Base-by-base conservation (phyloP, 2,797 vertebrate genomes). In the Amazona finschi region DNA sequence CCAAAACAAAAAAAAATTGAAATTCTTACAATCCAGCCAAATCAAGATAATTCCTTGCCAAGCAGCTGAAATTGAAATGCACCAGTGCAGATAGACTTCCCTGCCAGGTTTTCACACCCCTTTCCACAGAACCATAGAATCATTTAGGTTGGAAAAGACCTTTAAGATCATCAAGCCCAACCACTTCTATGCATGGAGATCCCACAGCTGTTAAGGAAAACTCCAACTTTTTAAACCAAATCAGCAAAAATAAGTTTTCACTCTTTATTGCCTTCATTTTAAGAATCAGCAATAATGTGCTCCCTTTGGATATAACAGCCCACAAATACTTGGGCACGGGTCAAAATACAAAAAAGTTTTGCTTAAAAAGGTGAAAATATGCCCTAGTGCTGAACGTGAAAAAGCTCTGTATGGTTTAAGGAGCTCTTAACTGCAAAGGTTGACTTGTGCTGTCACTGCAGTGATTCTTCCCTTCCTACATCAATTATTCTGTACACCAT, bases 41-140 rank as follows among this genome's bases (percentile, higher is more conserved):
- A 90, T 77, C 62, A 71, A 84, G 84, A 14, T 74, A 71, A 76
- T 30, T 72, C 91, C 85, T 89, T 77, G 52, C 75, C 86, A 94
- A 91, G 64, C 12, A 83, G 57, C 57, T 91, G 38, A 87, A 87
- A 73, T 17, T 7, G 49, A 90, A 94, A 91, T 52, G 82, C 49
- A 93, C 11, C 53, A 75, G 41, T 36, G 19, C 46, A 90, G 30
- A 47, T 1, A 43, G 12, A 53, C n/a, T 72, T 69, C 27, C 30
- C 81, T 55, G 52, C 19, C 85, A 85, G 84, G 27, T 55, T 86
- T 89, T 83, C 64, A 83, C 30, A 75, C 31, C 24, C 62, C 31
- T 64, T 55, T 82, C 66, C 78, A 55, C 2, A 50, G 27, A 85
- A 71, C 39, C 31, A 16, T 17, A 66, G 61, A 49, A 55, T 53